Base-by-base conservation (phyloP, 2,797 vertebrate species). In the Microctenopoma stevenorrisi region DNA sequence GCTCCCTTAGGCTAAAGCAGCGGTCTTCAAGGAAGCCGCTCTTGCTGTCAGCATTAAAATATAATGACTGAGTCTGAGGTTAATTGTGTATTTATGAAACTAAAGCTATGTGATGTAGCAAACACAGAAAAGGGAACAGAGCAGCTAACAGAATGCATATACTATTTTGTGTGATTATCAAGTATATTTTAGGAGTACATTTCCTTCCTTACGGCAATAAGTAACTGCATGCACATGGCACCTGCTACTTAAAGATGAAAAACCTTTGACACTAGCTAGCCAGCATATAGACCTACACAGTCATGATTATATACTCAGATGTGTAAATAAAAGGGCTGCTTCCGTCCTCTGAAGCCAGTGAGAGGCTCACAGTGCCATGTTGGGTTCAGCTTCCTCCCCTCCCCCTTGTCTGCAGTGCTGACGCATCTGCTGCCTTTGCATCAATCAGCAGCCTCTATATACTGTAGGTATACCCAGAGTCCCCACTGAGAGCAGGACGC, bases 391-490 rank as follows among this genome's bases (percentile, higher is more conserved):
- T 93, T 93, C 94, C 86, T 95, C 94, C 93, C 95, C 94, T 93
- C 95, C 95, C 93, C 94, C 94, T 89, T 70, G 89, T 91, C 91
- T 91, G 92, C 91, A 93, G 89, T 86, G 93, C 93, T 95, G 94
- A 92, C 92, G 95, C 96, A 96, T 96, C 95, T 93, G 95, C 94
- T 94, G 92, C 94, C 94, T 94, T 94, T 88, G 94, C 94, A 95
- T 96, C 96, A 96, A 95, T 95, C 95, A 95, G 95, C 95, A 94
- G 92, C 95, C 92, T 95, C 94, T 90, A 94, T 94, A 94, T 9
- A 35, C 33, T 35, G 33, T 95, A 96, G 94, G 95, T 96, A 94
- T 93, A 95, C 91, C 79, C 91, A 91, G 90, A 92, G 91, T 89
- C 94, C 84, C 64, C 74, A 89, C 79, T 90, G 92, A 93, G 89